These are phyloP conservation scores for Ameiurus melas DNA, from an alignment of 2,113 vertebrate genomes.

Conservation along the genomic window DNA sequence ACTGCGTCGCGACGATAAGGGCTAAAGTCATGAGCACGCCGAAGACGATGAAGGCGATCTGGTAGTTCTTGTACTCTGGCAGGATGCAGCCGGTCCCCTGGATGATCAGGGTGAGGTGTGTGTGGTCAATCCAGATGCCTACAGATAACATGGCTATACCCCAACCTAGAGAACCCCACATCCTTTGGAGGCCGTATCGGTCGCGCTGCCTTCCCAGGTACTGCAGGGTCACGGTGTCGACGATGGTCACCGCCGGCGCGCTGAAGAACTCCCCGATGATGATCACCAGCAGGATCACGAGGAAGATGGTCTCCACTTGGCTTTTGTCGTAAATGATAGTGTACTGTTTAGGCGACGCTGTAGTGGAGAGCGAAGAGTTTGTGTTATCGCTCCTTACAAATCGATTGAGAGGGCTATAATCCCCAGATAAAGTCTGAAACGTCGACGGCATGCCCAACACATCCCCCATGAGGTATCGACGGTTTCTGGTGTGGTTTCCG, in stretches of 20 bases:
- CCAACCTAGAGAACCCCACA: constrained; percentile 99
- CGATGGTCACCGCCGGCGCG: constrained; percentile 93
- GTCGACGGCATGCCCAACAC: background rate
- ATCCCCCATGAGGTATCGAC: constrained; percentile 22
- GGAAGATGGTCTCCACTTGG: constrained; percentile 89
- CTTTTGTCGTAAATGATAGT: constrained; percentile 72
- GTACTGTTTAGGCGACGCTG: constrained; percentile 37
- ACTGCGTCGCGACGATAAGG: constrained; percentile 89
- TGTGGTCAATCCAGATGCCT: constrained; percentile 95
- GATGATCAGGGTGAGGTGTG: constrained; percentile 70
- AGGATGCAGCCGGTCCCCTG: constrained; percentile 78
- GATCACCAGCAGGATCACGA: constrained; percentile 90
- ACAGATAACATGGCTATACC: constrained; percentile 93
- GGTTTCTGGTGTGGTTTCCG: constrained; percentile 38
- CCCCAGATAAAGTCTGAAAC: background rate
- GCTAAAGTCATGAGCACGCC: constrained; percentile 91
- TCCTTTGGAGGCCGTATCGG: constrained; percentile 93
- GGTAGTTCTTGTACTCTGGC: constrained; percentile 89
- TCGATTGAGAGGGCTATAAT: background rate
- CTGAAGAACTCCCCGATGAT: constrained; percentile 98
- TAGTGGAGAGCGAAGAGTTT: background rate
- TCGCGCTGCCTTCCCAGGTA: constrained; percentile 91
- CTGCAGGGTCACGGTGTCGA: constrained; percentile 94
- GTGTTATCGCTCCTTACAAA: constrained; percentile 36
- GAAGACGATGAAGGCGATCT: constrained; percentile 92